Evolutionary conservation across 2,113 vertebrate genomes (phyloP).

Genomic region (Choloepus hoffmanni): DNA sequence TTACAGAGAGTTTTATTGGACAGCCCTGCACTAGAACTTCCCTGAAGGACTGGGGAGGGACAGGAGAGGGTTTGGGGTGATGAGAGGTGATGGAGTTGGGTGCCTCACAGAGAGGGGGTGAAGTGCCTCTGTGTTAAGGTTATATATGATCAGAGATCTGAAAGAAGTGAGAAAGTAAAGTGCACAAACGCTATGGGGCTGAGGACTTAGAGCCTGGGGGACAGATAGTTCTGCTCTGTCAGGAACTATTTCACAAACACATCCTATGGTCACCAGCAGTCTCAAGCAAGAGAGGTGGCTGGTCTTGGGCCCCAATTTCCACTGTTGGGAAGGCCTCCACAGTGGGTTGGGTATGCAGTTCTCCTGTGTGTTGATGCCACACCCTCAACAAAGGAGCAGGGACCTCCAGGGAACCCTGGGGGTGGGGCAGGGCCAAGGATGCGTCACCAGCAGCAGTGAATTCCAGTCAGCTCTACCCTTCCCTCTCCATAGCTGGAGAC

Average conservation of each 20-base stretch:
- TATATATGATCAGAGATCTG: neutral
- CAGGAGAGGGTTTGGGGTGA: neutral
- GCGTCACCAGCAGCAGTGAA: neutral
- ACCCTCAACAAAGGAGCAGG: neutral
- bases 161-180: neutral
- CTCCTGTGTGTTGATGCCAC: neutral
- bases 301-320: neutral
- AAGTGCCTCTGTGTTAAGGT: neutral
- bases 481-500: neutral
- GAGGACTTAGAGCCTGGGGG: neutral
- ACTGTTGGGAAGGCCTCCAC: neutral
- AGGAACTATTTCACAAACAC: conserved; percentile 18
- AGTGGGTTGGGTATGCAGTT: too few species aligned
- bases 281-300: neutral
- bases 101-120: neutral
- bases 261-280: neutral
- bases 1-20: neutral
- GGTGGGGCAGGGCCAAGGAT: neutral
- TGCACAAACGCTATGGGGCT: neutral
- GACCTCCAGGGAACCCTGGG: neutral
- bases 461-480: neutral
- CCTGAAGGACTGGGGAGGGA: neutral
- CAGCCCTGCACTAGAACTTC: neutral
- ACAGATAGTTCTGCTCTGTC: neutral
- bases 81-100: too few species aligned